phyloP scores from a whole-genome alignment of 1,140 invertebrate genomes.

The Drosophila equinoxialis region DNA sequence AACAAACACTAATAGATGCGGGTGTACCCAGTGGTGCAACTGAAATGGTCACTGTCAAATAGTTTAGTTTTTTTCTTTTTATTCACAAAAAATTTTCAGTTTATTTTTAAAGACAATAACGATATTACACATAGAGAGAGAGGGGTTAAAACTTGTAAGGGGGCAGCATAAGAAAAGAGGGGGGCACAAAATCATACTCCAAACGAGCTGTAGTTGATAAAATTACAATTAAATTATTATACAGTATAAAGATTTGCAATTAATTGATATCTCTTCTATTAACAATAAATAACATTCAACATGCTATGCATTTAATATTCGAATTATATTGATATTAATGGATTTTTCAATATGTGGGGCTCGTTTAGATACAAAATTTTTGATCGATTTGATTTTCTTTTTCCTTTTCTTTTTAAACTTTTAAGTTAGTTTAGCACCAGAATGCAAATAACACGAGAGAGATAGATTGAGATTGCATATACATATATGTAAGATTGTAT shows the following conservation, averaged over 20 bases:
- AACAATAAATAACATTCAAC: background rate
- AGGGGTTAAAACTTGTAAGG: background rate
- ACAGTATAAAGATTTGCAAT: background rate
- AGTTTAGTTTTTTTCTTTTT: background rate
- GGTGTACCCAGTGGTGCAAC: slow-evolving; percentile 53
- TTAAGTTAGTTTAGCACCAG: slow-evolving; percentile 43
- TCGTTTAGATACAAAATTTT: background rate
- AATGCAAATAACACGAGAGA: slow-evolving; percentile 24
- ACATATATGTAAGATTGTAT: slow-evolving; percentile 26
- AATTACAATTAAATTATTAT: slow-evolving; percentile 3
- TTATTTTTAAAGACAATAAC: slow-evolving; percentile 50
- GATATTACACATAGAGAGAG: slow-evolving; percentile 40
- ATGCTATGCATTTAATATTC: background rate
- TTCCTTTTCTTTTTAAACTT: slow-evolving; percentile 12
- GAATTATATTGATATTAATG: background rate
- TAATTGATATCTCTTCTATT: background rate
- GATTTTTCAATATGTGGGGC: background rate
- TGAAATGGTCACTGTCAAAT: slow-evolving; percentile 60
- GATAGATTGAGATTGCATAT: slow-evolving; percentile 7
- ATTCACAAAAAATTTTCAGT: slow-evolving; percentile 24
- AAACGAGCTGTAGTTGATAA: background rate
- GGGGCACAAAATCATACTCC: background rate
- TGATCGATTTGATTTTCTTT: background rate
- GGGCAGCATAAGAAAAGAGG: background rate
- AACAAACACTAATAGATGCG: slow-evolving; percentile 54